Evolutionary conservation across 2,888 invertebrate genomes (phyloP).

Genomic region (Hemaris fuciformis): DNA sequence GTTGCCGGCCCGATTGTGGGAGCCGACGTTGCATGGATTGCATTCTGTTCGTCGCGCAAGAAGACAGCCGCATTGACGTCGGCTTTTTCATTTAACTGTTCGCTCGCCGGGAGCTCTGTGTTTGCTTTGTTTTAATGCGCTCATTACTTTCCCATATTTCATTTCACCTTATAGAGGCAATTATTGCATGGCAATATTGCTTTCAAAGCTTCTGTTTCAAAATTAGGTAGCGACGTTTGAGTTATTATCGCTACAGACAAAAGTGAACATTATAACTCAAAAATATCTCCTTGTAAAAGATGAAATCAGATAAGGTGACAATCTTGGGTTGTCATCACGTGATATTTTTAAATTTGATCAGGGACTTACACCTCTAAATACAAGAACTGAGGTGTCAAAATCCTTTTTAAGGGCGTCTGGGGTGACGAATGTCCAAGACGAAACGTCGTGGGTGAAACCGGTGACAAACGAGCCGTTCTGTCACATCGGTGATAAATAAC

Average conservation of each 20-base stretch:
- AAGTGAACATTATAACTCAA: constrained; percentile 25
- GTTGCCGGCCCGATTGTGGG: constrained; percentile 68
- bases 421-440: constrained; percentile 69
- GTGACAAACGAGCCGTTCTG: constrained; percentile 76
- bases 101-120: constrained; percentile 36
- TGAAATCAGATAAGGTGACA: constrained; percentile 71
- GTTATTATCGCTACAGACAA: neutral
- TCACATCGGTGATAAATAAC: constrained; percentile 78
- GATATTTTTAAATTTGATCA: constrained; percentile 50
- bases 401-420: constrained; percentile 34
- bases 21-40: constrained; percentile 63
- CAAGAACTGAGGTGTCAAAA: constrained; percentile 52
- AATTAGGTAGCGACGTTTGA: neutral
- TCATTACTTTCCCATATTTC: constrained; percentile 45
- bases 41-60: constrained; percentile 69
- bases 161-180: constrained; percentile 35
- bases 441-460: constrained; percentile 71
- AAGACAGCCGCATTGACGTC: constrained; percentile 65
- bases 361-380: constrained; percentile 50
- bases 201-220: constrained; percentile 5
- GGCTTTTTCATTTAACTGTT: constrained; percentile 59
- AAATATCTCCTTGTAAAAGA: constrained; percentile 59
- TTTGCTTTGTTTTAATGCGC: constrained; percentile 50
- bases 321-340: constrained; percentile 72
- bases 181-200: constrained; percentile 25